Evolutionary conservation across 1,140 invertebrate species (phyloP).

Genomic region (Cyrtorhinus lividipennis): DNA sequence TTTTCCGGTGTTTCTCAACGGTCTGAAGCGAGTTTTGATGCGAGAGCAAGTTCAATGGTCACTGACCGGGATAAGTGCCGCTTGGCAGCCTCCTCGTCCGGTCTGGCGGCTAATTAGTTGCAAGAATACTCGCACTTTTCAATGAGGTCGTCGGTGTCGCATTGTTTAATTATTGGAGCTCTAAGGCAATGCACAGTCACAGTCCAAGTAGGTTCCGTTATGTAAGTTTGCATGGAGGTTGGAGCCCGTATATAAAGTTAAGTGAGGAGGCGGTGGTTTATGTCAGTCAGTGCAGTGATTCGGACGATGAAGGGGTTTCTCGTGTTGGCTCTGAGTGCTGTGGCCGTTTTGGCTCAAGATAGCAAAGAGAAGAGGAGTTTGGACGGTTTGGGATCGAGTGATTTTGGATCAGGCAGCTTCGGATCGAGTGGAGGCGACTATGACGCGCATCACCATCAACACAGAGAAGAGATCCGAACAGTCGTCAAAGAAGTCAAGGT

Average conservation of each 20-base stretch:
- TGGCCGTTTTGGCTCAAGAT: not conserved
- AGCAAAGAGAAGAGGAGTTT: conserved; percentile 12
- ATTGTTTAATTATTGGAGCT: not conserved
- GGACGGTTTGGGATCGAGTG: not conserved
- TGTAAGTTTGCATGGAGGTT: not conserved
- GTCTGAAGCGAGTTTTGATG: too few relatives aligned
- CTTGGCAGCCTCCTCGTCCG: too few relatives aligned
- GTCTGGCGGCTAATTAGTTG: not conserved
- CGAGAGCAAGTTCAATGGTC: too few relatives aligned
- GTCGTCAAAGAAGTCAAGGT: conserved; percentile 45
- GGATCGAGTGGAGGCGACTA: not conserved
- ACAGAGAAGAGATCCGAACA: not conserved
- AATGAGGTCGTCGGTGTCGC: not conserved
- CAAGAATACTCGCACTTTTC: not conserved
- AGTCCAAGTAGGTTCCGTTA: not conserved
- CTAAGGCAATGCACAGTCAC: not conserved
- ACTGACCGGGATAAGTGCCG: too few relatives aligned
- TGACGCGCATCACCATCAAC: not conserved
- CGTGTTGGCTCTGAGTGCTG: not conserved
- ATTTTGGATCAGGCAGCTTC: not conserved
- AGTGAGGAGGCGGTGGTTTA: not conserved
- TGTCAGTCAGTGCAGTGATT: not conserved
- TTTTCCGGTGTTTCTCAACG: too few relatives aligned
- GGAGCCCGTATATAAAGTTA: not conserved
- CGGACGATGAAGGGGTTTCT: not conserved